Percentiles rank a stretch among this genome's conserved stretches.
Conservation (phyloP, 2,888 invertebrate species). For the Apoderus coryli region DNA sequence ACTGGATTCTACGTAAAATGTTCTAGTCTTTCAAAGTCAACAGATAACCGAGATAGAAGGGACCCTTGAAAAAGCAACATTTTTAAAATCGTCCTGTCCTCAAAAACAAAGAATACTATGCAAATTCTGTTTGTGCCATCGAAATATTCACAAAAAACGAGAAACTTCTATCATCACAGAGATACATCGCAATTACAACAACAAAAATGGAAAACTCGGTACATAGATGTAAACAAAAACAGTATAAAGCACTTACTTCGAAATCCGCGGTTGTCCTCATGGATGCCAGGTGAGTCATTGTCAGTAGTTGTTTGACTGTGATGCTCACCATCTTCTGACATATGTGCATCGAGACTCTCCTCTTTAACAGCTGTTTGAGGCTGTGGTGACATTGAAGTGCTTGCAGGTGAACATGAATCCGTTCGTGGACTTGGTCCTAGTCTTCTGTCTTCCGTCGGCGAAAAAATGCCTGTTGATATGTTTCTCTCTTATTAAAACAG, state of each 20-base stretch:
- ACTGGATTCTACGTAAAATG: too few relatives aligned
- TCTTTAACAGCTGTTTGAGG: constrained; percentile 32
- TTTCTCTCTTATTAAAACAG: too few relatives aligned
- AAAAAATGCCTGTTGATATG: constrained; percentile 30
- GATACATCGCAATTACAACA: neutral
- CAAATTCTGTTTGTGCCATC: too few relatives aligned
- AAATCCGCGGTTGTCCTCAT: constrained; percentile 37
- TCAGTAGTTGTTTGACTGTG: constrained; percentile 29
- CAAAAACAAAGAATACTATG: too few relatives aligned
- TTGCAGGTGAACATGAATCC: constrained; percentile 46
- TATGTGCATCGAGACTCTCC: constrained; percentile 43
- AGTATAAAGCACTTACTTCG: constrained; percentile 43
- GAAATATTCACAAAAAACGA: too few relatives aligned
- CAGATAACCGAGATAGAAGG: too few relatives aligned
- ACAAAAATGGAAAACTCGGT: neutral
- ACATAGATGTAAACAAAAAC: constrained; percentile 4
- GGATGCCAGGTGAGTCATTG: constrained; percentile 29
- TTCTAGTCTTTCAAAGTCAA: too few relatives aligned
- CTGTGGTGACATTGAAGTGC: constrained; percentile 40
- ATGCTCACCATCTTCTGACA: constrained; percentile 42
- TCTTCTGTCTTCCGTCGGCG: constrained; percentile 31
- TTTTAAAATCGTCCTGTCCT: too few relatives aligned
- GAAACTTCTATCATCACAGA: too few relatives aligned
- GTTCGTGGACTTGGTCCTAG: constrained; percentile 37
- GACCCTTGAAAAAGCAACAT: too few relatives aligned